Evolutionary conservation across 2,113 vertebrate genomes (phyloP).

Genomic region (Malurus cyaneus): DNA sequence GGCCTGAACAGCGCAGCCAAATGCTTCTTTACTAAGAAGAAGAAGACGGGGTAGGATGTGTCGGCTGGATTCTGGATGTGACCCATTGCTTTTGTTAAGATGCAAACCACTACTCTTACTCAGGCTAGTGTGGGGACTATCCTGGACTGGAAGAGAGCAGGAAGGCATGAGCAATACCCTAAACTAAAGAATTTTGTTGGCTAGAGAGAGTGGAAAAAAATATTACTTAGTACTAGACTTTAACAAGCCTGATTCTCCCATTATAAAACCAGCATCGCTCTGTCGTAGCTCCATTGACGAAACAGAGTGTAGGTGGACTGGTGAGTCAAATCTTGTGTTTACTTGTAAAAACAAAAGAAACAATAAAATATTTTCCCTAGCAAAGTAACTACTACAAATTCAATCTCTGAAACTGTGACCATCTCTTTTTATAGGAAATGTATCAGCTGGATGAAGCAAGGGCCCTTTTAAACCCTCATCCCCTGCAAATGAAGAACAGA

Average conservation of each 20-base stretch:
- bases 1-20: not conserved
- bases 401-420: not conserved
- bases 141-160: not conserved
- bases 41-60: too few relatives aligned
- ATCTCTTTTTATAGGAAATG: not conserved
- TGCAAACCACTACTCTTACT: not conserved
- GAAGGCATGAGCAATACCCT: not conserved
- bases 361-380: not conserved
- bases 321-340: not conserved
- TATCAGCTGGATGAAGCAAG: not conserved
- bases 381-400: not conserved
- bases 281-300: not conserved
- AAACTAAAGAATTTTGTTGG: not conserved
- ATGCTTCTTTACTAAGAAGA: not conserved
- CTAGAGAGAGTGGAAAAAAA: not conserved
- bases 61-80: not conserved
- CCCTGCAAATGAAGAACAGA: not conserved
- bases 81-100: not conserved
- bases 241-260: not conserved
- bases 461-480: not conserved
- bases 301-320: not conserved
- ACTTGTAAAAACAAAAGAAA: not conserved
- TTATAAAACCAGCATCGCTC: not conserved
- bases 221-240: not conserved
- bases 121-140: not conserved